Base-by-base conservation (phyloP, 2,797 vertebrate genomes). In the Myripristis jacobus region DNA sequence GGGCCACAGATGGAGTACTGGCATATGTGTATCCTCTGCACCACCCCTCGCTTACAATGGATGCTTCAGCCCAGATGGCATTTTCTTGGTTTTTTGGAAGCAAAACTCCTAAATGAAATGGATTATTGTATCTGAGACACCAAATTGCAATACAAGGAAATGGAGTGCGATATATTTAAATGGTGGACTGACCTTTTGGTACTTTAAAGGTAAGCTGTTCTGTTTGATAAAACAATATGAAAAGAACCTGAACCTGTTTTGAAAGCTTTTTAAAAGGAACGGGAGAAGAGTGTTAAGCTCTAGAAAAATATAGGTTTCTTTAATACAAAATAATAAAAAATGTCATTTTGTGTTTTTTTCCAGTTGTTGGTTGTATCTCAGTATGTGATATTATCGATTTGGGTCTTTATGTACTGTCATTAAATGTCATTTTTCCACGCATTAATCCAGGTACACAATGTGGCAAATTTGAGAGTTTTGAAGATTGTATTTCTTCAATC, bases 121-220 rank as follows among this genome's bases (percentile, higher is more conserved):
- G 76, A 88, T 85, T 82, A 78, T 82, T 55, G 74, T 76, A 68
- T 66, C 67, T 79, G 71, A 79, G 73, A 75, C 75, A 84, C 22
- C 43, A 84, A 79, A 82, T 75, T 84, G 77, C 69, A 63, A 83
- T 80, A 80, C 71, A 60, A 78, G 57, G 73, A 80, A 90, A 80
- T 68, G 68, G 21, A 70, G 52, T 46, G 43, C 41, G 52, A n/a
- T 46, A 27, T 44, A 24, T 51, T 34, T 51, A 13, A 52, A 55
- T 31, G 29, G 36, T 46, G 41, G 76, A 83, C 69, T 83, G 80
- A 84, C 75, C 78, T 83, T 89, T 88, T 83, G 81, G 80, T 86
- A 73, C 61, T 82, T 82, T 84, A 76, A 90, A 90, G 86, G 86
- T 89, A 89, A 90, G 83, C 63, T 60, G 55, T 82, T 84, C 54